Base-by-base conservation (phyloP, 2,113 vertebrate species). In the Nerophis lumbriciformis region DNA sequence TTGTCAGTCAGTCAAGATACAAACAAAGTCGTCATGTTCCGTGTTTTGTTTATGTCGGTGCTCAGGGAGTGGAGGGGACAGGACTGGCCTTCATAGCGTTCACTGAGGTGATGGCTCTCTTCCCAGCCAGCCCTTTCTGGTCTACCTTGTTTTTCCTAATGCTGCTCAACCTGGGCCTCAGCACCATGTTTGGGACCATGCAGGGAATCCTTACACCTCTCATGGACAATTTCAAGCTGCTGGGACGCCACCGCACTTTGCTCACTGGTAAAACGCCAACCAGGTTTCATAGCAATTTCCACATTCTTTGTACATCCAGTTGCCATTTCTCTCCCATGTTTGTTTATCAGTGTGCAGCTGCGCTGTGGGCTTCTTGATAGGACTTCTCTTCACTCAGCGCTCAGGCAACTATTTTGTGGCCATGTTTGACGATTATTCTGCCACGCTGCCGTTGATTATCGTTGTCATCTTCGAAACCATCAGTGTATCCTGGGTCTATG, bases 151-250 rank as follows among this genome's bases (percentile, higher is more conserved):
- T 99, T 83, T 99, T 99, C 91, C 82, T 99, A 71, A 99, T 99
- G 97, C 90, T 99, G 73, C 94, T 99, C 75, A 99, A 98, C 86
- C 88, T 99, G 89, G 97, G 97, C 39, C 77, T 99, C 76, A 95
- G 96, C 58, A 98, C 94, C 84, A 99, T 99, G 97, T 97, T 99
- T 0, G 97, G 97, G 44, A 99, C 95, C 83, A 99, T 99, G 95
- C 94, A 98, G 0, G 97, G 97, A 69, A 98, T 98, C 90, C 95
- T 95, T 66, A 98, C 97, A 0, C 96, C 96, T 52, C 92, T 99
- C 86, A 95, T 95, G 51, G 97, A 99, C 83, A 98, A 94, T 78
- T 99, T 98, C 84, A 93, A 89, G 86, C 78, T 94, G 53, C 90
- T 91, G 62, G 86, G 87, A 0, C 88, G 77, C 50, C 88, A 90